Evolutionary conservation across 35 echinoderm and acorn worm genomes (phyloP), one percentile per base, ranked within the genome.

Genomic region (Patiria miniata): DNA sequence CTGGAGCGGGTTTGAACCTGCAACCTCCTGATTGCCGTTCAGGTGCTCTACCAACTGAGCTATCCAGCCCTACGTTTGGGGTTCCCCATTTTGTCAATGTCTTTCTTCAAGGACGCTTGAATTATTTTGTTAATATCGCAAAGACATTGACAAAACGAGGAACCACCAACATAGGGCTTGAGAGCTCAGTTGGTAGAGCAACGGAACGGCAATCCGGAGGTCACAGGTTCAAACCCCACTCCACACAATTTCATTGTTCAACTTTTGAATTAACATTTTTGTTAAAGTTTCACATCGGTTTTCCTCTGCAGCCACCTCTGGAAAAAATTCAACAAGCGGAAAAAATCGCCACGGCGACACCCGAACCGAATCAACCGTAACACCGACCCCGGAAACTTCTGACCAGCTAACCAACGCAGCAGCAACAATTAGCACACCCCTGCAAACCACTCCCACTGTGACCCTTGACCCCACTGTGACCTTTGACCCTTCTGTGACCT

Each of bases 381-480:
- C 9, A 14, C 26, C 65, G 29, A 73, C 65, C 65, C 21, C 65
- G 34, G 34, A 18, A 73, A 30, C 34, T 26, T 32, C 29, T 73
- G 65, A 73, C 65, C 65, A 28, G 34, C 14, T 23, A 73, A 32
- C 65, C 14, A 73, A 23, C 14, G 65, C 65, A 1, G 28, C 57
- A n/a, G 65, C 65, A 26, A 18, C 23, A 22, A 34, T 30, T 73
- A 34, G 34, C 23, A 3, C 2, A 36, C 8, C 23, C 23, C 34
- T 16, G 0, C 26, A 73, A 14, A 34, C 34, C 34, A 73, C 30
- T 34, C 23, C 65, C 14, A 3, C 26, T 23, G 14, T 73, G 30
- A 73, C 65, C 65, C 29, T 30, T 73, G 65, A 73, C 65, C 65
- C 65, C 65, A 73, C 8, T 73, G 65, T 7, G 26, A 73, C 23